Percentiles rank a stretch among this genome's conserved stretches.
These are phyloP conservation scores for Bhutanitis thaidina DNA, from an alignment of 2,888 invertebrate genomes.

Conservation along the genomic window DNA sequence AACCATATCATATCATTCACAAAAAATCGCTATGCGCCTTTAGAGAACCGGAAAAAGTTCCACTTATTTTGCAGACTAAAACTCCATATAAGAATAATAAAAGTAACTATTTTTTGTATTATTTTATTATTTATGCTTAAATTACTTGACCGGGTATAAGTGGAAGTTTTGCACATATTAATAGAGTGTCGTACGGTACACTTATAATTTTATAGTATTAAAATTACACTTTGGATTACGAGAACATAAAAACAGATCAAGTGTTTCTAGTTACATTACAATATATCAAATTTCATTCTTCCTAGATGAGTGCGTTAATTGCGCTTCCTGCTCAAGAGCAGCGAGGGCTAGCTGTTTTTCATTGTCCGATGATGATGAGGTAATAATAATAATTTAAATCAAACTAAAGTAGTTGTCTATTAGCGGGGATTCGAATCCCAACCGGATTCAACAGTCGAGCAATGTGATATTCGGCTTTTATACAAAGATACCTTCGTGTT, in stretches of 20 bases:
- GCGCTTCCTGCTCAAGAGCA: conserved; percentile 18
- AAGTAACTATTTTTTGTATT: too few species aligned
- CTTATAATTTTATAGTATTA: not conserved
- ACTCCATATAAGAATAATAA: too few species aligned
- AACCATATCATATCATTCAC: conserved; percentile 29
- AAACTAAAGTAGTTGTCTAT: too few species aligned
- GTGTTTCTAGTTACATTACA: conserved; percentile 16
- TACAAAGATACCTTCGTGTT: too few species aligned
- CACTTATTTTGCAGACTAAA: conserved; percentile 15
- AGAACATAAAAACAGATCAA: conserved; percentile 34
- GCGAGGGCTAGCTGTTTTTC: conserved; percentile 7
- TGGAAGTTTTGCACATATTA: too few species aligned
- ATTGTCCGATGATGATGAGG: conserved; percentile 4
- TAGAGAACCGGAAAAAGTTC: conserved; percentile 39
- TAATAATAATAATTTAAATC: too few species aligned
- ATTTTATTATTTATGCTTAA: too few species aligned
- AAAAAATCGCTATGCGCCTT: conserved; percentile 46
- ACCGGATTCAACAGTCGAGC: too few species aligned
- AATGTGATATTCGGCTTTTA: too few species aligned
- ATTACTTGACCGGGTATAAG: too few species aligned
- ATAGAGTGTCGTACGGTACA: too few species aligned
- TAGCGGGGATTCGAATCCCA: too few species aligned
- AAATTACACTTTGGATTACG: conserved; percentile 31
- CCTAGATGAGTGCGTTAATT: conserved; percentile 17
- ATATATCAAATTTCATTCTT: conserved; percentile 21